Conservation (phyloP, 2,797 vertebrate genomes). For the Propithecus perrieri region DNA sequence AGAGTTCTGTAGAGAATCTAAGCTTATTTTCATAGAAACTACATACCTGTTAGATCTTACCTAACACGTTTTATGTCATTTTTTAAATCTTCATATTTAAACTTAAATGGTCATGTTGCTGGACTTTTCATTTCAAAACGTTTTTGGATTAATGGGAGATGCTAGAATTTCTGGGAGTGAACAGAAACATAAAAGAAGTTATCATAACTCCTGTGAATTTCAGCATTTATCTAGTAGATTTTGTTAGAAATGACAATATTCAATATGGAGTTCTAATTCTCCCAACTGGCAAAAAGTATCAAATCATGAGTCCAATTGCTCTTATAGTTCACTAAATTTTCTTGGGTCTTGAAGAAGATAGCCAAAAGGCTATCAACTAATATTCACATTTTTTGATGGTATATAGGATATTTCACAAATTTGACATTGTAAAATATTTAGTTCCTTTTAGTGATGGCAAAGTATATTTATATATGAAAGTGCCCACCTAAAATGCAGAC, state of each 20-base stretch:
- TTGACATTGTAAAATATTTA: not conserved
- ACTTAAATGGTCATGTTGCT: not conserved
- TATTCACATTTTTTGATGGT: not conserved
- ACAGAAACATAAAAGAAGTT: not conserved
- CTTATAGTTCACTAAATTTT: constrained; percentile 43
- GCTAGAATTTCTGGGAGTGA: not conserved
- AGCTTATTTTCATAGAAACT: not conserved
- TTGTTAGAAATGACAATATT: constrained; percentile 37
- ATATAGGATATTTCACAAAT: not conserved
- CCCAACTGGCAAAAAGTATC: constrained; percentile 19
- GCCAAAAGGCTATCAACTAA: not conserved
- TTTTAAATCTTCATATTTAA: not conserved
- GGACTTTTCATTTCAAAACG: not conserved
- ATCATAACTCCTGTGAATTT: not conserved
- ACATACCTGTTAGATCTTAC: not conserved
- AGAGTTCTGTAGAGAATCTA: not conserved
- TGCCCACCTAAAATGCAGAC: constrained; percentile 26
- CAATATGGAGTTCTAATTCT: constrained; percentile 33
- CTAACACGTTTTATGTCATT: not conserved
- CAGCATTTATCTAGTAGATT: not conserved
- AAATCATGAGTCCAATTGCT: not conserved
- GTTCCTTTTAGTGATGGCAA: constrained; percentile 25
- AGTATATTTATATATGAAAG: constrained; percentile 40
- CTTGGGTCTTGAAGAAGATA: constrained; percentile 52
- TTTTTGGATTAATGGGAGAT: not conserved